Conservation (phyloP, 2,888 invertebrate genomes). For the Cryptocheilus praepositus region DNA sequence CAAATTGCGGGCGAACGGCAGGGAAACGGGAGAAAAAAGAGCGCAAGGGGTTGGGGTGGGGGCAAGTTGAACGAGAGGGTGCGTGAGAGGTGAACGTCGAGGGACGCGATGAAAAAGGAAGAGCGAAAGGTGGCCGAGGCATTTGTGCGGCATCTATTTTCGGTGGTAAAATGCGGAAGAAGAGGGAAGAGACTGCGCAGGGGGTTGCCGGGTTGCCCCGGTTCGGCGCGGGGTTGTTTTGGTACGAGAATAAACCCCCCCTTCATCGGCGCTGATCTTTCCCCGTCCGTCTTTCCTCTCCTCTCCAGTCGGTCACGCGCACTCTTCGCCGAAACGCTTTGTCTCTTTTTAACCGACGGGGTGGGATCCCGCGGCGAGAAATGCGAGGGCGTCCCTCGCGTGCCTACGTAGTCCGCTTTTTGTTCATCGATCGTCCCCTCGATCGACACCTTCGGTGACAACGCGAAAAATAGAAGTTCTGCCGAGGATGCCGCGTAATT, state of each 20-base stretch:
- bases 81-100: constrained; percentile 17
- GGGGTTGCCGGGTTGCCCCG: constrained; percentile 45
- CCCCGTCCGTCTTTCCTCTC: no score
- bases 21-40: constrained; percentile 10
- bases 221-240: constrained; percentile 54
- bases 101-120: constrained; percentile 1
- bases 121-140: constrained; percentile 22
- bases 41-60: neutral
- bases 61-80: neutral
- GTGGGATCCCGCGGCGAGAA: no score
- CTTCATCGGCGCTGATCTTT: no score
- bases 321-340: no score
- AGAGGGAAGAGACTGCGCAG: constrained; percentile 38
- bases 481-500: no score
- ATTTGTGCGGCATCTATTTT: constrained; percentile 53
- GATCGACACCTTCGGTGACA: neutral
- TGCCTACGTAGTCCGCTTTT: no score
- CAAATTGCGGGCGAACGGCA: constrained; percentile 4
- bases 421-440: no score
- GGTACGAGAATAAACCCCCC: constrained; percentile 51
- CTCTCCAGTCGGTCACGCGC: no score
- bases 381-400: no score
- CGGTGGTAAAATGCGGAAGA: constrained; percentile 46
- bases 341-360: no score
- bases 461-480: neutral